Evolutionary conservation across 2,113 vertebrate species (phyloP), one percentile per base, ranked within the genome.

Genomic region (Illadopsis cleaveri): DNA sequence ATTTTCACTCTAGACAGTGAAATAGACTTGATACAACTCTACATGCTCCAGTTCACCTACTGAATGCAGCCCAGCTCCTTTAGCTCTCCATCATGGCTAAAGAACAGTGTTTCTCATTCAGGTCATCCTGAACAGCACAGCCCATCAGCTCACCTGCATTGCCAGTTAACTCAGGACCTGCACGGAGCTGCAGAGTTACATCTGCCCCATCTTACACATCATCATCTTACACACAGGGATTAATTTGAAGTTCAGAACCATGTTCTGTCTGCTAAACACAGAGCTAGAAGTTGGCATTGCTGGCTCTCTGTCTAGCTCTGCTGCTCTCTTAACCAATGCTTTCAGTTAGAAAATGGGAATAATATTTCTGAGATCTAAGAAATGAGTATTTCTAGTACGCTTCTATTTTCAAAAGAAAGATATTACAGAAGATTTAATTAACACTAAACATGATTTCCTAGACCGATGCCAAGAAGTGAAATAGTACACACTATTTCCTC

Each of bases 121-220:
- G 27, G 7, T 21, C 38, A n/a, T 4, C 68, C 83, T 33, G 71
- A 50, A 20, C 0, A 62, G 37, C 37, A 57, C 30, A 56, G 28
- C 6, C 28, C 69, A 12, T 2, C 30, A 54, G 57, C 61, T 56
- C 5, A 1, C 19, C 18, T 23, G 10, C 10, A 53, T 0, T 25
- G 31, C 25, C 82, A 69, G 50, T 12, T n/a, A 56, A 42, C n/a
- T 57, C 40, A 73, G 60, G 14, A 57, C 64, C 24, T 44, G 47
- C 45, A 20, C 1, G 1, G 31, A 68, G 45, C 1, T 90, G 65
- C 42, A 79, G n/a, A 40, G 62, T 54, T 79, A 66, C 42, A 53
- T 6, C 47, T 40, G 25, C 27, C 15, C 61, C 38, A 15, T 28
- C 53, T 54, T 45, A n/a, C 61, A 76, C 44, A 58, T 16, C 25